Evolutionary conservation across 2,113 vertebrate species (phyloP).

Genomic region (Ptilonorhynchus violaceus): DNA sequence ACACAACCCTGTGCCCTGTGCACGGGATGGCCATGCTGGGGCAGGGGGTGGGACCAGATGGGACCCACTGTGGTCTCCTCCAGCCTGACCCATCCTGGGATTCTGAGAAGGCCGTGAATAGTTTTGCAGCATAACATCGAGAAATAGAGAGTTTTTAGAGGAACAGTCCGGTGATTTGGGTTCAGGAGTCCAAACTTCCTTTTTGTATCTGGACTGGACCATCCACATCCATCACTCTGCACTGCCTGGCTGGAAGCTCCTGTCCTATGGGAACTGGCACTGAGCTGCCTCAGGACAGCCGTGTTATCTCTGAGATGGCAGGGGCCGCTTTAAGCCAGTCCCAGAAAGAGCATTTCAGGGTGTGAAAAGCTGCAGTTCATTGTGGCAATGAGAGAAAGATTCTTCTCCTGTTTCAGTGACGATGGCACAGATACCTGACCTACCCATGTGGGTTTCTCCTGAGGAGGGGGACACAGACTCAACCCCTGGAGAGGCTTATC

Average conservation of each 20-base stretch:
- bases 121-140: background rate
- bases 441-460: background rate
- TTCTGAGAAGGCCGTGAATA: background rate
- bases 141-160: background rate
- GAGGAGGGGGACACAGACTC: background rate
- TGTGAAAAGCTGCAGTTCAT: background rate
- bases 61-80: background rate
- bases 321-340: background rate
- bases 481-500: background rate
- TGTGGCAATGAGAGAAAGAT: background rate
- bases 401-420: background rate
- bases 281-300: background rate
- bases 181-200: background rate
- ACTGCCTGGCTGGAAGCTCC: background rate
- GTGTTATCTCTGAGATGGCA: accelerated
- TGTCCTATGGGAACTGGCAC: background rate
- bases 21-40: background rate
- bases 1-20: background rate
- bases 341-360: background rate
- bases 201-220: background rate
- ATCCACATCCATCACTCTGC: background rate
- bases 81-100: background rate
- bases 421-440: background rate
- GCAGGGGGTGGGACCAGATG: background rate
- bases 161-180: background rate